Conservation (phyloP, 2,113 vertebrate genomes). For the Phrynosoma blainvillii region DNA sequence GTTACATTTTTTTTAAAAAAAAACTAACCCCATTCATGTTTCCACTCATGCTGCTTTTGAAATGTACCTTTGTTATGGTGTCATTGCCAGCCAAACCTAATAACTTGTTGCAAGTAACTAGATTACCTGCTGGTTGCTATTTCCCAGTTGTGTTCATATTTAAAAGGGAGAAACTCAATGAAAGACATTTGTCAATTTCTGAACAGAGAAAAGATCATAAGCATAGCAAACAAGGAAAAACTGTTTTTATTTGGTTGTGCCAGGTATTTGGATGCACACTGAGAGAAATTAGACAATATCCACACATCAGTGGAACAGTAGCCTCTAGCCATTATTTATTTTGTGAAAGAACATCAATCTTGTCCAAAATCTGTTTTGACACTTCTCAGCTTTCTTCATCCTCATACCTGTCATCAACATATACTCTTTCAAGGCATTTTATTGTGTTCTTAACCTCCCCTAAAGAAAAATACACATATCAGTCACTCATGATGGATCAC, state of each 20-base stretch:
- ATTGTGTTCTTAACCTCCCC: conserved; percentile 48
- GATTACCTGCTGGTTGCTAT: neutral
- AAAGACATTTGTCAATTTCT: neutral
- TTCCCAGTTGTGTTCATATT: neutral
- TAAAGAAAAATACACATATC: conserved; percentile 47
- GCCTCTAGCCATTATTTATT: conserved; percentile 50
- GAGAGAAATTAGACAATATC: neutral
- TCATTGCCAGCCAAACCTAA: too few species aligned
- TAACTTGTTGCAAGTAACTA: neutral
- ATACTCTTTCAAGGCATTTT: conserved; percentile 59
- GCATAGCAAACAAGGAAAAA: neutral
- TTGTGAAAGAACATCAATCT: conserved; percentile 56
- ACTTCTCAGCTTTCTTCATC: conserved; percentile 56
- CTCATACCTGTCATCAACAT: conserved; percentile 59
- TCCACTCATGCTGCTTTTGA: too few species aligned
- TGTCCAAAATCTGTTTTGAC: conserved; percentile 63
- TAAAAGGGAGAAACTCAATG: neutral
- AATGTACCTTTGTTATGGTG: too few species aligned
- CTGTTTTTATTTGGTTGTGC: neutral
- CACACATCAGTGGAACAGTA: conserved; percentile 48
- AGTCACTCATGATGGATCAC: conserved; percentile 44
- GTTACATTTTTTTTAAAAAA: too few species aligned
- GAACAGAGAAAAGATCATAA: neutral
- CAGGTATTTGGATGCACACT: neutral
- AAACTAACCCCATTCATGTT: too few species aligned